Percentiles rank a stretch among this genome's conserved stretches.
Conservation (phyloP, 2,113 vertebrate genomes). For the Carlito syrichta region DNA sequence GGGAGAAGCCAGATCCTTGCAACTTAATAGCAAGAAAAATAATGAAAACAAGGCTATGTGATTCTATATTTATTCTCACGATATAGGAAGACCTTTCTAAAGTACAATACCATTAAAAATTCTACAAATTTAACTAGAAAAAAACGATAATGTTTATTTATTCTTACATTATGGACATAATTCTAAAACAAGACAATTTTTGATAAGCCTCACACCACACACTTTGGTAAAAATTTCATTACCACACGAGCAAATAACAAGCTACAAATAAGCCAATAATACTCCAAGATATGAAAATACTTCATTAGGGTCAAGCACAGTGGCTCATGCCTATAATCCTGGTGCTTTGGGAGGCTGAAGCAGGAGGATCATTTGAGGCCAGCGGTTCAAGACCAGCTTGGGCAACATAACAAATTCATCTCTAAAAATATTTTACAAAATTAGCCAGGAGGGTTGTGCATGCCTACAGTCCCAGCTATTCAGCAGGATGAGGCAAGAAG, state of each 20-base stretch:
- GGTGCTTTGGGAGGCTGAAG: no score
- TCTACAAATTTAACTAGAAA: background rate
- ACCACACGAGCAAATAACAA: background rate
- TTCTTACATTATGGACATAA: background rate
- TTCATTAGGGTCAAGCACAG: no score
- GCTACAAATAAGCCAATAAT: background rate
- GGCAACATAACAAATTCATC: no score
- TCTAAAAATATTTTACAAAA: no score
- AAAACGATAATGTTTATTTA: background rate
- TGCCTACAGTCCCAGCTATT: no score
- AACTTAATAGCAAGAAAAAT: background rate
- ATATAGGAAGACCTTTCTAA: background rate
- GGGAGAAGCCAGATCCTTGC: background rate
- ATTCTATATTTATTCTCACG: background rate
- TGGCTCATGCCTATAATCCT: no score
- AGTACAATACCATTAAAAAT: background rate
- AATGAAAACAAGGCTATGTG: background rate
- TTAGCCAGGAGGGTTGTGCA: no score
- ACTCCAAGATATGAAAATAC: background rate
- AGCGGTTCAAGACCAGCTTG: no score
- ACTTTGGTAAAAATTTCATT: background rate
- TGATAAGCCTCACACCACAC: background rate
- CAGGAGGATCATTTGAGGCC: no score
- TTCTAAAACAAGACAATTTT: background rate
- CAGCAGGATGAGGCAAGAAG: no score